Percentiles rank a stretch among this genome's conserved stretches.
phyloP scores from a whole-genome alignment of 2,888 invertebrate genomes.

The Synergus japonicus region DNA sequence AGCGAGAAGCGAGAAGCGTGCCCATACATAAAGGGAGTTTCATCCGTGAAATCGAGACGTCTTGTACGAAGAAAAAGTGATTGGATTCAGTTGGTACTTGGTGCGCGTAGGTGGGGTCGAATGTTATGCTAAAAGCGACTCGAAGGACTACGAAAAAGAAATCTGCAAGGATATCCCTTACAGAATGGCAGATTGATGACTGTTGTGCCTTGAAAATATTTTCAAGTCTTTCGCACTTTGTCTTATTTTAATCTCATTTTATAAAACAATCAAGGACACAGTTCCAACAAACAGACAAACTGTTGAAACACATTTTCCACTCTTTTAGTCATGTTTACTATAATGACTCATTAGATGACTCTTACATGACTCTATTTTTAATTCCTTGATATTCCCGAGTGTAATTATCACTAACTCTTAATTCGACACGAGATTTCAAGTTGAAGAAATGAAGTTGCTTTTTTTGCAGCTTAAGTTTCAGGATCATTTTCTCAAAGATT shows the following conservation, averaged over 20 bases:
- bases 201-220: conserved; percentile 26
- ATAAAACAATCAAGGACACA: conserved; percentile 8
- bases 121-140: conserved; percentile 58
- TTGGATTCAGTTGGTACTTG: conserved; percentile 47
- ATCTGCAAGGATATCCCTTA: conserved; percentile 41
- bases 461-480: background rate
- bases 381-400: background rate
- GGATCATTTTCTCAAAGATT: background rate
- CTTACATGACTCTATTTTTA: background rate
- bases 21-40: conserved; percentile 36
- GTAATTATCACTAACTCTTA: background rate
- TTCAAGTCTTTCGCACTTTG: conserved; percentile 28
- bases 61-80: conserved; percentile 45
- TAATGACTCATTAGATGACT: no score
- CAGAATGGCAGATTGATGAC: conserved; percentile 41
- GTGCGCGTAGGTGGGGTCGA: conserved; percentile 59
- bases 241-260: background rate
- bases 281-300: background rate
- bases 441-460: background rate
- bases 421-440: background rate
- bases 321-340: background rate
- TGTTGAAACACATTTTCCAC: background rate
- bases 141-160: conserved; percentile 41
- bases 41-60: conserved; percentile 54
- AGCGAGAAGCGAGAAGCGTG: conserved; percentile 24